Evolutionary conservation across 2,797 vertebrate genomes (phyloP).

Genomic region (Bradypodion pumilum): DNA sequence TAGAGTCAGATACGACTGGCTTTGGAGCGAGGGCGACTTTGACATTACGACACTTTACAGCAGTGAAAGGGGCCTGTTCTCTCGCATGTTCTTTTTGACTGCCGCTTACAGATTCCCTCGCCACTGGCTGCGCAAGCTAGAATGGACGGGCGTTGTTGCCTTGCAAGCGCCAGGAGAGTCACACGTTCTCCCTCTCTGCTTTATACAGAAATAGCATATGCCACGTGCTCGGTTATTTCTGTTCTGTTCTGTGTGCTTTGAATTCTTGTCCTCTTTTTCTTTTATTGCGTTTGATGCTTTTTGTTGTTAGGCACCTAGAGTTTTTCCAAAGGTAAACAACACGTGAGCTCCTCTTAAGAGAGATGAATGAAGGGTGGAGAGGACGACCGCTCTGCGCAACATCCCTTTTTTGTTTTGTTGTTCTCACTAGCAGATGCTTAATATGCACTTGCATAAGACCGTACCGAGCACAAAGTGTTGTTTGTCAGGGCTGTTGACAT

Average conservation of each 20-base stretch:
- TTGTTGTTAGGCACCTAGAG: background rate
- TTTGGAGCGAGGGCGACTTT: too few relatives aligned
- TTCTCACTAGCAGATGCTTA: slow-evolving; percentile 28
- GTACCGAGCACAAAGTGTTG: too few relatives aligned
- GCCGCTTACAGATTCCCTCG: background rate
- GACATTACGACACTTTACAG: background rate
- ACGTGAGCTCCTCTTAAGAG: too few relatives aligned
- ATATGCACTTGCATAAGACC: background rate
- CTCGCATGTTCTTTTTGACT: background rate
- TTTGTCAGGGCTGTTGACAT: background rate
- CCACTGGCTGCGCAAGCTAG: background rate
- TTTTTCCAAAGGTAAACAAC: background rate
- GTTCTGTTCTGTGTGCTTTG: background rate
- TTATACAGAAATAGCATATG: background rate
- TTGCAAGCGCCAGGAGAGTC: background rate
- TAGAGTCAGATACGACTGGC: too few relatives aligned
- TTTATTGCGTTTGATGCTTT: background rate
- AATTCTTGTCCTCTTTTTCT: background rate
- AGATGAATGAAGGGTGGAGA: background rate
- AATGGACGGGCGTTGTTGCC: background rate
- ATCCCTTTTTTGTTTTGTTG: slow-evolving; percentile 47
- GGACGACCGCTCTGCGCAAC: background rate
- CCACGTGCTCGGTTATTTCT: background rate
- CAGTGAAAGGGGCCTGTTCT: background rate
- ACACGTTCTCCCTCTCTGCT: background rate